These are phyloP conservation scores for Pomacea canaliculata DNA, from an alignment of 2,888 invertebrate genomes.

Conservation along the genomic window DNA sequence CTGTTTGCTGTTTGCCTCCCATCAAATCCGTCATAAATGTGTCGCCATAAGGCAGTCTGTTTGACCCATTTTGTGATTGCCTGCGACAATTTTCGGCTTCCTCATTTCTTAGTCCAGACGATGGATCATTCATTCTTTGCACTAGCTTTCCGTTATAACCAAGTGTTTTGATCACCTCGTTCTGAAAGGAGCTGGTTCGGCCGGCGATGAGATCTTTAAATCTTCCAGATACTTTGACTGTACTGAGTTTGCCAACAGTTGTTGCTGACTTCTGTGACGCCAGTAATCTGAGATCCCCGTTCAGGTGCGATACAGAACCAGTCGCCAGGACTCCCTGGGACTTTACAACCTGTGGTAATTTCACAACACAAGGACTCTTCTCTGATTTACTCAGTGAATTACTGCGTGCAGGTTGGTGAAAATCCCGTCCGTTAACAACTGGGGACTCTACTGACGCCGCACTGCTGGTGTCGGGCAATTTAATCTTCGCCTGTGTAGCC, in stretches of 20 bases:
- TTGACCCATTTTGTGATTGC: constrained; percentile 24
- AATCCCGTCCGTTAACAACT: constrained; percentile 8
- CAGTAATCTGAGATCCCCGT: constrained; percentile 19
- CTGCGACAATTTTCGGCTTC: constrained; percentile 16
- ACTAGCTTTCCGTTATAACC: constrained; percentile 10
- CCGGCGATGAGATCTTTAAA: neutral
- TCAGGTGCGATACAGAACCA: constrained; percentile 9
- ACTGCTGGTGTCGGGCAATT: constrained; percentile 41
- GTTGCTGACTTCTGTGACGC: constrained; percentile 1
- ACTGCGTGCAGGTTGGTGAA: constrained; percentile 5
- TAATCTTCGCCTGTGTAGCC: constrained; percentile 67
- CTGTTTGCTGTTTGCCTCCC: neutral
- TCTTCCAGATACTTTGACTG: constrained; percentile 1
- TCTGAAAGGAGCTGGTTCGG: constrained; percentile 17
- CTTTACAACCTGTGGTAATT: constrained; percentile 8
- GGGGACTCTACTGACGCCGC: constrained; percentile 16
- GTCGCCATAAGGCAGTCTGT: constrained; percentile 9
- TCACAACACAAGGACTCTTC: constrained; percentile 6
- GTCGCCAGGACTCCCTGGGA: constrained; percentile 3
- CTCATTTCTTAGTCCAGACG: constrained; percentile 22
- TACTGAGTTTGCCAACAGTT: neutral
- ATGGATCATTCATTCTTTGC: constrained; percentile 33
- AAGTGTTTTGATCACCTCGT: constrained; percentile 30
- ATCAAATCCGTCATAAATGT: no score
- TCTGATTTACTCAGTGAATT: neutral